Conservation (phyloP, 2,888 invertebrate species). For the Boloria euphrosyne region DNA sequence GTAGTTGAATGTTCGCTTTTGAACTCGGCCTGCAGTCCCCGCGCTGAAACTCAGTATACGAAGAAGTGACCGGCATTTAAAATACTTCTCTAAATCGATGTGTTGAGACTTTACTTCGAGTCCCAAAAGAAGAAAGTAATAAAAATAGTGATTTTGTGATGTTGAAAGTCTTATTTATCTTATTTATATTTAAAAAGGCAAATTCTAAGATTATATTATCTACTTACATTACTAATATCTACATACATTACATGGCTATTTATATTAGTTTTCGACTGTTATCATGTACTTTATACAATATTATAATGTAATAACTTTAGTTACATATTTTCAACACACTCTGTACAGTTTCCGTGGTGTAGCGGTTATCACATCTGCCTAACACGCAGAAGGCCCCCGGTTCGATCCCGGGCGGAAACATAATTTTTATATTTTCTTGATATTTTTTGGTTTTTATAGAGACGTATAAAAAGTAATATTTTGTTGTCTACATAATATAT, state of each 20-base stretch:
- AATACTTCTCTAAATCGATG: conserved; percentile 42
- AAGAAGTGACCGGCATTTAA: conserved; percentile 48
- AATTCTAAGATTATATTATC: too few species aligned
- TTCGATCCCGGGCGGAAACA: conserved; percentile 95
- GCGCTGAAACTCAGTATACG: conserved; percentile 41
- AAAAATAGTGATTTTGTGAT: conserved; percentile 10
- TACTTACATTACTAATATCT: too few species aligned
- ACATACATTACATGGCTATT: too few species aligned
- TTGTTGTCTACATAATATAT: too few species aligned
- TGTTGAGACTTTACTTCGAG: conserved; percentile 33
- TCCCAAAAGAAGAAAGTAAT: conserved; percentile 15
- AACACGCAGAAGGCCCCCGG: conserved; percentile 95
- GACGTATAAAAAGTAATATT: not conserved
- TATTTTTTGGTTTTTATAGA: not conserved
- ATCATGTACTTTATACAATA: too few species aligned
- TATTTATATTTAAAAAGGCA: not conserved
- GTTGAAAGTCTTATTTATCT: not conserved
- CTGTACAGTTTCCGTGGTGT: conserved; percentile 88
- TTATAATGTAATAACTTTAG: too few species aligned
- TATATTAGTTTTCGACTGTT: too few species aligned
- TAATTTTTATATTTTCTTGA: conserved; percentile 43
- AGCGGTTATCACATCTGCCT: conserved; percentile 96
- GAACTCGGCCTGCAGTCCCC: conserved; percentile 36
- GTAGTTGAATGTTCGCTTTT: conserved; percentile 41
- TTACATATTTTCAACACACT: too few species aligned